Evolutionary conservation across 2,113 vertebrate genomes (phyloP), one percentile per base, ranked within the genome.

Genomic region (Cinclus mexicanus): DNA sequence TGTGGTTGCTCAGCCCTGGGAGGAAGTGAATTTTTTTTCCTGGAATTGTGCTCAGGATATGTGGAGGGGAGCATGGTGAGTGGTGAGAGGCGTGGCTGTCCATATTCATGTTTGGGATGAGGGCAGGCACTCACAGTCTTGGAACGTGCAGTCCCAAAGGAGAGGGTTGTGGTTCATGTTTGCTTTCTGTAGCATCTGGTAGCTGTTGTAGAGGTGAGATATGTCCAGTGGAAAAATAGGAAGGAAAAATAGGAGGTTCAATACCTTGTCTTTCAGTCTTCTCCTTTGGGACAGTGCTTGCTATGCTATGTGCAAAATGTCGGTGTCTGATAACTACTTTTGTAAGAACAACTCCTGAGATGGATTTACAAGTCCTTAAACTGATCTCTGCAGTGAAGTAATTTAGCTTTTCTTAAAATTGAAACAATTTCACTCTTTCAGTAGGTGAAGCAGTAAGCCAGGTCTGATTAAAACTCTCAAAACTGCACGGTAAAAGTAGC

Each of bases 91-190:
- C 29, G 64, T 90, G 39, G 4, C 49, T 28, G 12, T 25, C 17
- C 7, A 6, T 82, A 31, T 7, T 42, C 7, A 0, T 49, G n/a
- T 33, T 31, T 12, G 31, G 19, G 9, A 23, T 41, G 25, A 78
- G 25, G 41, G 20, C 82, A 37, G 49, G 19, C 22, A 20, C 15
- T 37, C 8, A 19, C 16, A 53, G 29, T 41, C 42, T 37, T 46
- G 47, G 28, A 77, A 33, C 0, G 0, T 7, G 12, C 11, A 46
- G 50, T 74, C 31, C 41, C 24, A 26, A 3, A 67, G 25, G 6
- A 65, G 4, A 0, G 6, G 1, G 1, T 35, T 87, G 18, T 1
- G 1, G 59, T 49, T 68, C 0, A 0, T 46, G 16, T 59, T 82
- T 81, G 17, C 42, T 92, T 79, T 89, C 39, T 49, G 19, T 7